A percentile compares a stretch with the other conserved stretches of the same genome.
phyloP scores from a whole-genome alignment of 2,797 vertebrate genomes.

The Silurus lanzhouensis region DNA sequence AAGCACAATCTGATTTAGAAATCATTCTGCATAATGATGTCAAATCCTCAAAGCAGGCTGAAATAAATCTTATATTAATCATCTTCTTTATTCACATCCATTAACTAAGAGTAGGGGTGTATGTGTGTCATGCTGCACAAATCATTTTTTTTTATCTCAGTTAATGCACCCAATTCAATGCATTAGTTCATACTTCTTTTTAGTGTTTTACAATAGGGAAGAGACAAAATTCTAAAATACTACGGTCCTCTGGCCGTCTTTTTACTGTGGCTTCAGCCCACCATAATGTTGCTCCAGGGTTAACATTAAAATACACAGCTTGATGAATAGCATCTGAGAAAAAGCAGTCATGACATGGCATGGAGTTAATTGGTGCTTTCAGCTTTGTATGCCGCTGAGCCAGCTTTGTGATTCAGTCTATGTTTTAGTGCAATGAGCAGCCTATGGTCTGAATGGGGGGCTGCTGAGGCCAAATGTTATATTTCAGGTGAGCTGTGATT shows the following conservation, averaged over 20 bases:
- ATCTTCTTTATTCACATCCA: slow-evolving; percentile 1
- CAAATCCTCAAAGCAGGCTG: slow-evolving; percentile 32
- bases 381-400: slow-evolving; percentile 27
- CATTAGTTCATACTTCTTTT: neutral
- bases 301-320: slow-evolving; percentile 37
- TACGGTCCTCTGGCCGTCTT: neutral
- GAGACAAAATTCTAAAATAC: neutral
- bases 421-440: slow-evolving; percentile 66
- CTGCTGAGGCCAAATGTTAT: slow-evolving; percentile 65
- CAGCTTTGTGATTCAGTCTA: slow-evolving; percentile 37
- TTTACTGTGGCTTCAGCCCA: neutral
- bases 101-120: neutral
- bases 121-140: neutral
- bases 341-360: slow-evolving; percentile 36
- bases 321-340: slow-evolving; percentile 51
- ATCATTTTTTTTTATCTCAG: neutral
- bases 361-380: slow-evolving; percentile 48
- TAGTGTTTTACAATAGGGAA: neutral
- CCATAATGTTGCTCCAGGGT: slow-evolving; percentile 1
- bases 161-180: neutral
- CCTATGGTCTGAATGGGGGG: slow-evolving; percentile 61
- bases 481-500: slow-evolving; percentile 69
- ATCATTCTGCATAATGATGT: slow-evolving; percentile 20
- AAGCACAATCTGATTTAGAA: slow-evolving; percentile 39
- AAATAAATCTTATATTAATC: slow-evolving; percentile 9